phyloP scores from a whole-genome alignment of 2,113 vertebrate genomes.

The Myotis brandtii region DNA sequence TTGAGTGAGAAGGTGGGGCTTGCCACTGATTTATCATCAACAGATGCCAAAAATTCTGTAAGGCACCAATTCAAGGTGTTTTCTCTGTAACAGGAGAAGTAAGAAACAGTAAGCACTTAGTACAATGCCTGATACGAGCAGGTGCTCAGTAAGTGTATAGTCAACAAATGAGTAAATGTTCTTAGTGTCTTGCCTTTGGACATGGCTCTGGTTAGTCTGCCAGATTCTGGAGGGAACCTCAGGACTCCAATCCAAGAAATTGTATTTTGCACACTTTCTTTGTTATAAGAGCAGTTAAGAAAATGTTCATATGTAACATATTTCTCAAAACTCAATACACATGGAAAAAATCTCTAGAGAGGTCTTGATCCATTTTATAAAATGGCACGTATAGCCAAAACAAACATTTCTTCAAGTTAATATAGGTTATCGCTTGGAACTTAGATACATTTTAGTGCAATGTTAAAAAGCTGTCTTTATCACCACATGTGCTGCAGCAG shows the following conservation, averaged over 20 bases:
- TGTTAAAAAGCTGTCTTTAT: background rate
- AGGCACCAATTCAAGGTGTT: background rate
- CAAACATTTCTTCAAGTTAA: constrained; percentile 44
- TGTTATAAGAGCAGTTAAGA: background rate
- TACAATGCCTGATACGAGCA: background rate
- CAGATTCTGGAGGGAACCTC: background rate
- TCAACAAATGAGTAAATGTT: background rate
- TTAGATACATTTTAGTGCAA: background rate
- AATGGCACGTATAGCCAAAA: background rate
- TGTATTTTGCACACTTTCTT: background rate
- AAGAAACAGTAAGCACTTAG: background rate
- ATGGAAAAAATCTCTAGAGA: constrained; percentile 16
- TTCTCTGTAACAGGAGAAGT: background rate
- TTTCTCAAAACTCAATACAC: constrained; percentile 21
- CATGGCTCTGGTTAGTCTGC: background rate
- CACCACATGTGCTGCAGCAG: background rate
- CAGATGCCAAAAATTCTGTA: background rate
- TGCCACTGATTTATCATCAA: background rate
- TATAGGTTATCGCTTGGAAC: background rate
- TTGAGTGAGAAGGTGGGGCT: background rate
- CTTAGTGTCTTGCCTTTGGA: background rate
- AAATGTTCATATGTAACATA: background rate
- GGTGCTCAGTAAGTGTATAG: background rate
- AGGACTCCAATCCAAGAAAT: background rate
- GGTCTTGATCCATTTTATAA: background rate